A percentile compares a stretch with the other conserved stretches of the same genome.
These are phyloP conservation scores for Macroglossus sobrinus DNA, from an alignment of 2,113 vertebrate species.

Conservation along the genomic window DNA sequence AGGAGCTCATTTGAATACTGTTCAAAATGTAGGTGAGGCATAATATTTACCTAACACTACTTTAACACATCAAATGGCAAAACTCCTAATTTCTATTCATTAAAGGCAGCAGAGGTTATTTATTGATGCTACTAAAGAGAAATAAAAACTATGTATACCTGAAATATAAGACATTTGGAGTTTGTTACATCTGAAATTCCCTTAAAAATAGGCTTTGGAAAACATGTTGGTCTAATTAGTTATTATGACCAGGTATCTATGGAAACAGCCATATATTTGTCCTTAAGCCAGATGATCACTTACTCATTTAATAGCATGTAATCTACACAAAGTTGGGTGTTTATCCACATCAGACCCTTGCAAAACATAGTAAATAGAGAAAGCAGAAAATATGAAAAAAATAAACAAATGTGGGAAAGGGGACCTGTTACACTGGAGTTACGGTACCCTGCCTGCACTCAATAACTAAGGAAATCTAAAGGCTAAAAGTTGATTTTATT, in stretches of 20 bases:
- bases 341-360: neutral
- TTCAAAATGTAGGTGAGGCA: neutral
- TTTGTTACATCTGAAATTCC: slow-evolving; percentile 26
- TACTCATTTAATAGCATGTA: slow-evolving; percentile 39
- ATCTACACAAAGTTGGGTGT: neutral
- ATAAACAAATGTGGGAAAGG: neutral
- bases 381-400: neutral
- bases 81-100: neutral
- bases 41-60: neutral
- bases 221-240: slow-evolving; percentile 55
- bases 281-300: slow-evolving; percentile 61
- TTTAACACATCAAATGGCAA: neutral
- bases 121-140: neutral
- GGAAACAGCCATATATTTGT: slow-evolving; percentile 69
- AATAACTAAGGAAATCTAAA: neutral
- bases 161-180: neutral
- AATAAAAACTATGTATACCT: neutral
- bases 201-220: slow-evolving; percentile 34
- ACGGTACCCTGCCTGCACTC: neutral
- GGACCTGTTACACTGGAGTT: neutral
- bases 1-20: neutral
- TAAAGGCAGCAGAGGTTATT: slow-evolving; percentile 30
- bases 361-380: neutral
- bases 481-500: neutral
- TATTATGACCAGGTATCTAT: slow-evolving; percentile 68